A percentile compares a stretch with the other conserved stretches of the same genome.
Conservation (phyloP, 2,888 invertebrate species). For the Nowickia ferox region DNA sequence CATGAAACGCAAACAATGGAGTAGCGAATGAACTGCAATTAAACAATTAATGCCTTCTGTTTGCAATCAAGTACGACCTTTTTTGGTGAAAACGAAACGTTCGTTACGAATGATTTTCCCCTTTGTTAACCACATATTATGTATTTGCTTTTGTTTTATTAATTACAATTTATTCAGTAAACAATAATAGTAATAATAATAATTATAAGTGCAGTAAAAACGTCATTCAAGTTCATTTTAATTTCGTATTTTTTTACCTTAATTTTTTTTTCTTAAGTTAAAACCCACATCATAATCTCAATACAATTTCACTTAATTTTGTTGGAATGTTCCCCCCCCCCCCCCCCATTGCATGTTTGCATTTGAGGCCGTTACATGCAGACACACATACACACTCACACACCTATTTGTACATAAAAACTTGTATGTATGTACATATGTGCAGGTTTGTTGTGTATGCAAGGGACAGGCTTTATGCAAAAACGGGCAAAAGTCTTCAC, state of each 20-base stretch:
- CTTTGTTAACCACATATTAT: conserved; percentile 27
- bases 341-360: conserved; percentile 11
- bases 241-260: conserved; percentile 21
- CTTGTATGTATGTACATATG: not conserved
- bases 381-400: not conserved
- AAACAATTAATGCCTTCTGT: conserved; percentile 45
- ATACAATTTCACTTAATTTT: conserved; percentile 44
- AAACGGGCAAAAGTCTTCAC: conserved; percentile 23
- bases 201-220: conserved; percentile 42
- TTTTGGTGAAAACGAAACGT: conserved; percentile 27
- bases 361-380: not conserved
- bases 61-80: conserved; percentile 36
- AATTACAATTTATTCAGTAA: conserved; percentile 47
- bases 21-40: conserved; percentile 4
- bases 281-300: conserved; percentile 60
- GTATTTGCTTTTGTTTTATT: conserved; percentile 37
- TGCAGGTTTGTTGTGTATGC: not conserved
- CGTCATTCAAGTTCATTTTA: conserved; percentile 55
- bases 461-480: conserved; percentile 12
- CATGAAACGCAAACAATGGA: conserved; percentile 13
- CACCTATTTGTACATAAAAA: too few relatives aligned
- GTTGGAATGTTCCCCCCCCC: not conserved
- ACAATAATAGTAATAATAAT: conserved; percentile 30
- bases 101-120: not conserved
- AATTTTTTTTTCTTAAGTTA: conserved; percentile 5